Evolutionary conservation across 2,113 vertebrate species (phyloP).

Genomic region (Columba livia): DNA sequence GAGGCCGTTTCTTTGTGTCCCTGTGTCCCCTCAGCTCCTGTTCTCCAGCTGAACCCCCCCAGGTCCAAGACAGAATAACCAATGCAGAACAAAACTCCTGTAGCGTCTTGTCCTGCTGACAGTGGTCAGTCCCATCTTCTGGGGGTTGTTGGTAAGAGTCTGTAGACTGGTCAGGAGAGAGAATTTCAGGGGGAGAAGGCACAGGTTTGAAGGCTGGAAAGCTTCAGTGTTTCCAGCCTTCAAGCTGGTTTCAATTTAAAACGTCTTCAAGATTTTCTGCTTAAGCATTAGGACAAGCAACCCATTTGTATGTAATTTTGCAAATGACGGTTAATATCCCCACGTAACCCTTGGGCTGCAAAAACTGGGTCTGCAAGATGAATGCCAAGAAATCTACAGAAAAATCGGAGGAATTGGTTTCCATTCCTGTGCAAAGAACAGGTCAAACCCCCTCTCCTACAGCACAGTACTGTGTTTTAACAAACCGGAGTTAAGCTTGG

Average conservation of each 20-base stretch:
- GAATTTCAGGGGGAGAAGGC: not conserved
- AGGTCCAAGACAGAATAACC: not conserved
- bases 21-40: too few species aligned
- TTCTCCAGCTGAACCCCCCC: too few species aligned
- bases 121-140: not conserved
- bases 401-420: not conserved
- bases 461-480: not conserved
- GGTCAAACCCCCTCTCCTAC: not conserved
- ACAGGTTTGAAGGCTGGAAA: not conserved
- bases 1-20: too few species aligned
- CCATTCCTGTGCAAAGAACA: not conserved
- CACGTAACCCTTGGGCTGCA: not conserved
- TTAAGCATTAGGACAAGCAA: not conserved
- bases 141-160: not conserved
- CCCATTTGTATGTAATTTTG: not conserved
- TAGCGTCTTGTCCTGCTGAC: not conserved
- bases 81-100: not conserved
- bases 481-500: not conserved
- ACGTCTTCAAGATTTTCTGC: not conserved
- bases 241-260: slow-evolving; percentile 31
- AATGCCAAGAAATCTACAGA: not conserved
- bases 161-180: not conserved
- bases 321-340: not conserved
- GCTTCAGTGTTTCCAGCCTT: not conserved
- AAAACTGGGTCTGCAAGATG: not conserved